Evolutionary conservation across 2,888 invertebrate genomes (phyloP), one percentile per base, ranked within the genome.

Genomic region (Saturnia pavonia): DNA sequence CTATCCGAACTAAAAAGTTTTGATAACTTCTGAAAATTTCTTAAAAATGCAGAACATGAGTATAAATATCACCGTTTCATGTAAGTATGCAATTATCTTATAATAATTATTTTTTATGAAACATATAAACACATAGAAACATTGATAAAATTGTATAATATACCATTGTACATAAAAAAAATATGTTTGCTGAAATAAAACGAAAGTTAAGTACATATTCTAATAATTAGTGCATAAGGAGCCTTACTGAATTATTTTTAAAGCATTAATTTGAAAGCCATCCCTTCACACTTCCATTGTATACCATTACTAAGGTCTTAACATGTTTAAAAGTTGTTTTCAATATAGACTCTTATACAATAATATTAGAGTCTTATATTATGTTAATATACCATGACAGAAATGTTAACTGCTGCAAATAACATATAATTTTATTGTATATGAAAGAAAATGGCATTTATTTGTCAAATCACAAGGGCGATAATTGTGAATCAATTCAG

Each of bases 71-170:
- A 63, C 77, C 77, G 86, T 88, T 89, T 88, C 87, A 91, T 91
- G 92, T 92, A 86, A 92, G 92, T 92, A 79, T 72, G 6, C 8
- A 60, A 14, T 14, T 60, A 4, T 27, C 27, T 60, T 60, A 14
- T 54, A 22, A 51, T n/a, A 9, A 51, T 25, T 57, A 7, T 27
- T 60, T 11, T 27, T 51, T 51, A 16, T 34, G 34, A 34, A 25
- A 27, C n/a, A n/a, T n/a, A n/a, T n/a, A n/a, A n/a, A n/a, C n/a
- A 60, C 27, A 0, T 27, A 60, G 57, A 27, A 14, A 25, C 12
- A 25, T 16, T 57, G 19, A n/a, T 51, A n/a, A n/a, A 8, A 51
- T 16, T 51, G 12, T 16, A 48, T 19, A 6, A 48, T 48, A 8
- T 19, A n/a, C 19, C 16, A 48, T 48, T 48, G 16, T 3, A 19